Evolutionary conservation across 2,113 vertebrate genomes (phyloP).

Genomic region (Onychorhynchus coronatus): DNA sequence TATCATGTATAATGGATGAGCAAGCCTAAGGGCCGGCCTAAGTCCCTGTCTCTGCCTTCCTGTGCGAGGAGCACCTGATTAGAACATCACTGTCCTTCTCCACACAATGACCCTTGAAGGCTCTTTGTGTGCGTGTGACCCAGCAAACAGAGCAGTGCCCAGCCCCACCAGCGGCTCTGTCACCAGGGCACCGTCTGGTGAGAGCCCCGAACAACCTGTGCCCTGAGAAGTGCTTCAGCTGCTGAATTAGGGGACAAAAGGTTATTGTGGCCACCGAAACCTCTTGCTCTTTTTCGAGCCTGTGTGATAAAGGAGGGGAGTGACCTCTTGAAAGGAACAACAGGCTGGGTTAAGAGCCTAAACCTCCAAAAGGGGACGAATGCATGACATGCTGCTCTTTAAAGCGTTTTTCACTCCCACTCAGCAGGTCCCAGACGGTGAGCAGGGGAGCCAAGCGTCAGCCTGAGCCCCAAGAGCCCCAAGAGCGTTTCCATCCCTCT

Average conservation of each 20-base stretch:
- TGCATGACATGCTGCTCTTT: not conserved
- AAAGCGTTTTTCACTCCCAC: not conserved
- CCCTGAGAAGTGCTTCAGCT: not conserved
- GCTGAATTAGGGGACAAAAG: slow-evolving; percentile 26
- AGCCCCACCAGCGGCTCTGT: not conserved
- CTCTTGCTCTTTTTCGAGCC: slow-evolving; percentile 28
- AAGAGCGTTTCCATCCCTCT: not conserved
- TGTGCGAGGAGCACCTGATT: not conserved
- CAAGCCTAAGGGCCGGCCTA: not conserved
- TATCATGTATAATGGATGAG: not conserved
- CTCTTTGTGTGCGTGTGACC: not conserved
- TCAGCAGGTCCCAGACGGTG: not conserved
- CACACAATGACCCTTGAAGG: not conserved
- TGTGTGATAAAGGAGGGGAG: not conserved
- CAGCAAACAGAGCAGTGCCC: not conserved
- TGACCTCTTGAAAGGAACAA: slow-evolving; percentile 58
- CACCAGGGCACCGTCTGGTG: not conserved
- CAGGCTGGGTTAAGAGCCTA: slow-evolving; percentile 51
- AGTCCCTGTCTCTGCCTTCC: not conserved
- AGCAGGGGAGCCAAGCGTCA: not conserved
- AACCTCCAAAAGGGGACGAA: not conserved
- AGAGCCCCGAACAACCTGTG: not conserved
- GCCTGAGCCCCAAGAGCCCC: accelerated
- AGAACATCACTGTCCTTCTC: not conserved
- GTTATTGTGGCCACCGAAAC: not conserved